phyloP scores from a whole-genome alignment of 2,797 vertebrate species.

The Gallirallus australis region DNA sequence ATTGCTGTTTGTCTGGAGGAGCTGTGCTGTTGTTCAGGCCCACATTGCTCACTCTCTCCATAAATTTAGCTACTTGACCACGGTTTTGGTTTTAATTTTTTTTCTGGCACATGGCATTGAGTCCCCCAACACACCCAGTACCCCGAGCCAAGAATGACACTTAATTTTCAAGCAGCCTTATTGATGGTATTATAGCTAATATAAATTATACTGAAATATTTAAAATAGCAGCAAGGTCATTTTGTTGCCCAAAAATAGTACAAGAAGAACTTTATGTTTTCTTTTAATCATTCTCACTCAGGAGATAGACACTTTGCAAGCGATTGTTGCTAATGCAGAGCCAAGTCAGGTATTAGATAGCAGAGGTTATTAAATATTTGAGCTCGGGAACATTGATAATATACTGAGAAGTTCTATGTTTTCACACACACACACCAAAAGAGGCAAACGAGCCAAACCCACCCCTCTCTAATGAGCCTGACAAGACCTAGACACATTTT shows the following conservation, averaged over 20 bases:
- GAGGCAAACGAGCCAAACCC: neutral
- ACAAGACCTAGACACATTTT: slow-evolving; percentile 38
- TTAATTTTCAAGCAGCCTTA: slow-evolving; percentile 63
- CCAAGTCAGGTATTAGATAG: slow-evolving; percentile 54
- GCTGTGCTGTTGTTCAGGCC: neutral
- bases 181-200: slow-evolving; percentile 56
- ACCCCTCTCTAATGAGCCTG: slow-evolving; percentile 29
- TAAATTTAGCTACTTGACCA: slow-evolving; percentile 37
- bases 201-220: slow-evolving; percentile 65
- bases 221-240: slow-evolving; percentile 45
- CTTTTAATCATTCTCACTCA: slow-evolving; percentile 55
- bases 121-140: slow-evolving; percentile 45
- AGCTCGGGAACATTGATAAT: neutral
- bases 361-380: slow-evolving; percentile 3
- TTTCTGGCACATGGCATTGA: slow-evolving; percentile 60
- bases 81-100: slow-evolving; percentile 62
- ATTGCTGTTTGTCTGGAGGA: neutral
- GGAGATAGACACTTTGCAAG: slow-evolving; percentile 52
- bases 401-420: neutral
- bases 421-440: neutral
- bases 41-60: neutral
- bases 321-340: slow-evolving; percentile 22
- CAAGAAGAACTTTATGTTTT: slow-evolving; percentile 2
- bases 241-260: slow-evolving; percentile 40
- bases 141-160: slow-evolving; percentile 67